phyloP scores from a whole-genome alignment of 2,888 invertebrate species.

The Endomychus coccineus region DNA sequence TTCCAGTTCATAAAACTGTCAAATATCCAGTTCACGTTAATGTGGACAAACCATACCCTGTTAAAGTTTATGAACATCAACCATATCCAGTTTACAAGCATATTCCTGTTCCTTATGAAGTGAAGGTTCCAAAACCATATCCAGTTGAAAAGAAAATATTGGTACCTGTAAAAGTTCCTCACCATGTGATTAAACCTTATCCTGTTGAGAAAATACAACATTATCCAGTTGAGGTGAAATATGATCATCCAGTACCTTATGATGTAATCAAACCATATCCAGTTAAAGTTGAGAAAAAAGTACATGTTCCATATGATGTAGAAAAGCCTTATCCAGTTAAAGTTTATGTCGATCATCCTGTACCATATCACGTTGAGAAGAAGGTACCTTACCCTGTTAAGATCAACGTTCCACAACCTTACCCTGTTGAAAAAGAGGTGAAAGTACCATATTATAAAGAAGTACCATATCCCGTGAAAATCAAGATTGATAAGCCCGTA shows the following conservation, averaged over 20 bases:
- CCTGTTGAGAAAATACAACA: conserved; percentile 65
- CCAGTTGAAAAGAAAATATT: conserved; percentile 60
- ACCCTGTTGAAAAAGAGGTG: conserved; percentile 56
- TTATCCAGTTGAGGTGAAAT: conserved; percentile 57
- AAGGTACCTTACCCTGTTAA: conserved; percentile 65
- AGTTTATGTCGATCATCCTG: conserved; percentile 56
- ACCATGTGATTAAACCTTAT: conserved; percentile 61
- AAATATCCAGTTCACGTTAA: conserved; percentile 63
- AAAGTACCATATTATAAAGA: conserved; percentile 60
- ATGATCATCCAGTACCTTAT: conserved; percentile 59
- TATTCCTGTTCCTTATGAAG: conserved; percentile 59
- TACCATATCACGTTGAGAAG: conserved; percentile 64
- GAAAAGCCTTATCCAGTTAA: conserved; percentile 55
- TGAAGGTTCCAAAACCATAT: conserved; percentile 60
- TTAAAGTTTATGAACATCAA: conserved; percentile 62
- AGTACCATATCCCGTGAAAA: conserved; percentile 61
- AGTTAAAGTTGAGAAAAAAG: conserved; percentile 60
- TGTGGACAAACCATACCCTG: conserved; percentile 67
- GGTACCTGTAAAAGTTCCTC: conserved; percentile 56
- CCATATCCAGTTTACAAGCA: conserved; percentile 64
- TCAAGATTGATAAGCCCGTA: conserved; percentile 63
- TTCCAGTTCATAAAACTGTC: conserved; percentile 65
- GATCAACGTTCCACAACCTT: conserved; percentile 54
- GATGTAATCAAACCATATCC: conserved; percentile 57
- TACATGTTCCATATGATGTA: conserved; percentile 53